These are phyloP conservation scores for Nibea coibor DNA, from an alignment of 2,113 vertebrate genomes.

Conservation along the genomic window DNA sequence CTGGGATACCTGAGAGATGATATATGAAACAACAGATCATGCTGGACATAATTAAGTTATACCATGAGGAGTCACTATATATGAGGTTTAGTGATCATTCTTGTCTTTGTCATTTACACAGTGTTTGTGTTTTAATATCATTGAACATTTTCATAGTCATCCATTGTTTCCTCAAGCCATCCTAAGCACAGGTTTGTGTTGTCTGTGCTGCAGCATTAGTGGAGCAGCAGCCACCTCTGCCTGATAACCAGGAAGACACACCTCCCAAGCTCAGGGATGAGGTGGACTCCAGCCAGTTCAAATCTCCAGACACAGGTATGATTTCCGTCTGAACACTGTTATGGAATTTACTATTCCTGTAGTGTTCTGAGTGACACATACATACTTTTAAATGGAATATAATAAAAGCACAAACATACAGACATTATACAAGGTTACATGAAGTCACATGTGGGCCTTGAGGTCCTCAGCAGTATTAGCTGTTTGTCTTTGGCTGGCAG, in stretches of 20 bases:
- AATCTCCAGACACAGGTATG: conserved; percentile 53
- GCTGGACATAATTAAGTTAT: not conserved
- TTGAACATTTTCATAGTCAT: not conserved
- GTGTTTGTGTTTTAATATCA: not conserved
- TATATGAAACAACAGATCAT: not conserved
- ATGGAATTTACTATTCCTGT: no score
- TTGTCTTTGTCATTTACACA: not conserved
- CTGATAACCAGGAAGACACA: not conserved
- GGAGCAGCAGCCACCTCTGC: not conserved
- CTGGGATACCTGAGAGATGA: not conserved
- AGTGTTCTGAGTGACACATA: no score
- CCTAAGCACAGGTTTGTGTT: not conserved
- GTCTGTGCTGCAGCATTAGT: not conserved
- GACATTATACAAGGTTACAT: no score
- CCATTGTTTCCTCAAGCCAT: not conserved
- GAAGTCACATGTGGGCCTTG: no score
- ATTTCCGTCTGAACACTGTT: not conserved
- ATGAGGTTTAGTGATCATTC: not conserved
- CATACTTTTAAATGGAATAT: no score
- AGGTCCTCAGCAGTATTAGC: no score
- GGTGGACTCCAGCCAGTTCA: conserved; percentile 57
- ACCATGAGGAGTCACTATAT: not conserved
- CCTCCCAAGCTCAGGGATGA: conserved; percentile 57
- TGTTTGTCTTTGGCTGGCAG: no score
- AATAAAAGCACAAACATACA: no score